A percentile compares a stretch with the other conserved stretches of the same genome.
These are phyloP conservation scores for Drosophila paranaensis DNA, from an alignment of 2,888 invertebrate species.

Conservation along the genomic window DNA sequence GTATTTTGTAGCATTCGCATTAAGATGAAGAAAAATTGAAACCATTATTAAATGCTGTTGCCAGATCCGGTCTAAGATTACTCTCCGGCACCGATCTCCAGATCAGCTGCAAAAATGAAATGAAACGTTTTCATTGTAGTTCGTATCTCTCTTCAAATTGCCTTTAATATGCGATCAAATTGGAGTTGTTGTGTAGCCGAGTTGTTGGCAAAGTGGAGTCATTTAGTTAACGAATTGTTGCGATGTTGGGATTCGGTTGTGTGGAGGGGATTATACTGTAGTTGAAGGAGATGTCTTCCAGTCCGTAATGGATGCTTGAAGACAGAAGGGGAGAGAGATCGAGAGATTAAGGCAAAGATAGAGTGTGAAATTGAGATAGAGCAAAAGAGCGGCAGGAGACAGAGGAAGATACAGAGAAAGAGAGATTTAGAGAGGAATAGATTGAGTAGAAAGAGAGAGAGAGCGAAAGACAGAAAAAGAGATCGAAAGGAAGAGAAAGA, in stretches of 20 bases:
- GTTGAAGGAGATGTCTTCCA: not conserved
- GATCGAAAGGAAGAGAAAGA: not conserved
- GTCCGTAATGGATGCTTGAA: not conserved
- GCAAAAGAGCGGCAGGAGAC: not conserved
- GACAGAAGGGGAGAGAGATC: not conserved
- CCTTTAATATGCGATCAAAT: conserved; percentile 7
- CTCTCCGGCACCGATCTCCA: conserved; percentile 8
- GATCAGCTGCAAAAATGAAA: conserved; percentile 17
- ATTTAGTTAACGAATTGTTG: not conserved
- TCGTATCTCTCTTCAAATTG: not conserved
- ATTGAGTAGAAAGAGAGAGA: no score
- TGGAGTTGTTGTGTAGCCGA: not conserved
- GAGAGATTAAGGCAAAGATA: not conserved
- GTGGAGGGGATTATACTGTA: not conserved
- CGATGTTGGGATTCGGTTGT: not conserved
- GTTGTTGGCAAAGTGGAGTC: not conserved
- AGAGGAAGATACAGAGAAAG: not conserved
- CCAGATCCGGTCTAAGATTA: conserved; percentile 35
- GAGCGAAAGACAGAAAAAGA: no score
- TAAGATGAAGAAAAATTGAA: conserved; percentile 28
- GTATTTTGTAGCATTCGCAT: conserved; percentile 6
- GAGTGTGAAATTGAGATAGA: not conserved
- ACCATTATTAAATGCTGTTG: conserved; percentile 41
- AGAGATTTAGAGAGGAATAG: not conserved
- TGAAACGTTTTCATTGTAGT: conserved; percentile 27